Base-by-base conservation (phyloP, 2,113 vertebrate genomes). In the Crypturellus undulatus region DNA sequence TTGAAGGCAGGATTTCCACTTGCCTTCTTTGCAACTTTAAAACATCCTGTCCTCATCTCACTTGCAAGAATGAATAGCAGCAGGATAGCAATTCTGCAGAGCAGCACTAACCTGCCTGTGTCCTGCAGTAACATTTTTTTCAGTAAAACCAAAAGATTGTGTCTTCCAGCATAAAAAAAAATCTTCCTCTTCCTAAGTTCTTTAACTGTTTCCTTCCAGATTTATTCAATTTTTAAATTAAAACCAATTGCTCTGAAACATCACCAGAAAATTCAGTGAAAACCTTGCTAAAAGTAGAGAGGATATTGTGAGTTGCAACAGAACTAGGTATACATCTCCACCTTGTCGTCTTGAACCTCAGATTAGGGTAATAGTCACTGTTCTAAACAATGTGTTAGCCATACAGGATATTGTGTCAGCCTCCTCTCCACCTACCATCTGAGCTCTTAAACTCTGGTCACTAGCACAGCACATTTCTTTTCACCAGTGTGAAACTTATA, bases 1-100 rank as follows among this genome's bases (percentile, higher is more conserved):
- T 80, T 89, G 84, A 80, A 93, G 78, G 75, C 87, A 87, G 87
- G 30, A 91, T 88, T 87, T 91, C 69, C 43, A 30, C 22, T 36
- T 32, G 34, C 72, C 52, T 38, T 30, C 83, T 77, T 58, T 58
- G 49, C 72, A 92, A 60, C 68, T 94, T 79, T 32, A 52, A 59
- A 67, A 59, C 19, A 45, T 32, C 60, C 72, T 71, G 60, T 83
- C 65, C 77, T 69, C 49, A 0, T 70, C 64, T 90, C n/a, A 19
- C 56, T 45, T 32, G 69, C 32, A 73, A 43, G 54, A 51, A 26
- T 47, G 68, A 79, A 9, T 63, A 72, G 75, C 83, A 91, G 62
- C 34, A 75, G 65, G 34, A 38, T 51, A 42, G 70, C 51, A 84
- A 80, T 75, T 75, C 72, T 59, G 32, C 73, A 62, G 86, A 68